Evolutionary conservation across 1,140 invertebrate species (phyloP), one percentile per base, ranked within the genome.

Genomic region (Anastrepha ludens): DNA sequence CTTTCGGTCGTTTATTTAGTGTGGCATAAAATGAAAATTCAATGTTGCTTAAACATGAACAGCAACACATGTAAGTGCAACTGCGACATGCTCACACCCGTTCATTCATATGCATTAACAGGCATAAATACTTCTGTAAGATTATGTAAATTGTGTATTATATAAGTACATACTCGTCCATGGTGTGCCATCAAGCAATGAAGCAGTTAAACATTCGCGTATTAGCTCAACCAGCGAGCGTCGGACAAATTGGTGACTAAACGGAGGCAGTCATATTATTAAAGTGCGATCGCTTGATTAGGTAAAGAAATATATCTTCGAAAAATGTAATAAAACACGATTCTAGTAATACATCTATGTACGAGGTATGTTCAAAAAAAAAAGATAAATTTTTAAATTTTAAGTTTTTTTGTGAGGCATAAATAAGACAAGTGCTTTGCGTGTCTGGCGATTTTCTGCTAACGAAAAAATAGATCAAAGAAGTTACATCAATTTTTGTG

Each of bases 61-160:
- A 81, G 47, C 74, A 81, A 81, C 47, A 81, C 55, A 81, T 81
- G 74, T 81, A 81, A 81, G 74, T 55, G 74, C 47, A 81, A 81
- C 74, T 81, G 74, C n/a, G 50, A 81, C 74, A 81, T 55, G 47
- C 55, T 44, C 55, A 41, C 47, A 55, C 20, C 44, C 44, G 44
- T 81, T 47, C 5, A 50, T 15, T 47, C 17, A 74, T 17, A 74
- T 70, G 44, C 15, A 4, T 50, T 67, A 29, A 11, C 50, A 55
- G 50, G 6, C 50, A 55, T 55, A 55, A 55, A 55, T 55, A 55
- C 50, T 55, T 8, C 6, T 2, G 50, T 2, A 55, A 55, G 15
- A 62, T 62, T 29, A 29, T 29, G 29, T 29, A 29, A 29, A 29
- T 29, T 8, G 60, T 15, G 60, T n/a, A 62, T 55, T 55, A 62